Conservation (phyloP, 2,797 vertebrate species). For the Protonibea diacanthus region DNA sequence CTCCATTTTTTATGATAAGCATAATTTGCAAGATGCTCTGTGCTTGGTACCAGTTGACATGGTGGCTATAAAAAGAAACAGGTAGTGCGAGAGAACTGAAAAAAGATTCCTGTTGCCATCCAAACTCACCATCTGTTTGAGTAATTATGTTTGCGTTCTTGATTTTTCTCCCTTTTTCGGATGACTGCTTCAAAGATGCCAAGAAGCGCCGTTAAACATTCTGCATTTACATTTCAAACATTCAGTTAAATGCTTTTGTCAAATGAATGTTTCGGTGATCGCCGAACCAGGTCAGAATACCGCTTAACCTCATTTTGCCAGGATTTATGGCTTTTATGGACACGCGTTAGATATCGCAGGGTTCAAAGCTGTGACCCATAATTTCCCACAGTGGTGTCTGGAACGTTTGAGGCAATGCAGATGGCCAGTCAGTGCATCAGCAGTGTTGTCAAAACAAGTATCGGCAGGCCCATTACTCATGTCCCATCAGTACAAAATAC, state of each 20-base stretch:
- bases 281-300: neutral
- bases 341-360: neutral
- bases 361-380: constrained; percentile 4
- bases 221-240: neutral
- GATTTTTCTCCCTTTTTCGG: neutral
- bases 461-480: constrained; percentile 44
- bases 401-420: constrained; percentile 16
- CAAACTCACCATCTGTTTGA: constrained; percentile 41
- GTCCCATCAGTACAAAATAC: constrained; percentile 36
- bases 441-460: constrained; percentile 37
- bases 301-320: neutral
- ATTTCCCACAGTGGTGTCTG: neutral
- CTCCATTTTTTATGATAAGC: constrained; percentile 53
- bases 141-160: constrained; percentile 31
- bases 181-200: constrained; percentile 13
- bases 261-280: constrained; percentile 1
- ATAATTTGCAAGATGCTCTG: constrained; percentile 63
- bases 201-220: neutral
- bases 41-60: constrained; percentile 39
- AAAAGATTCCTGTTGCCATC: constrained; percentile 35
- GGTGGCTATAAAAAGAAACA: constrained; percentile 63
- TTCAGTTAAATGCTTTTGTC: neutral
- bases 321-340: neutral
- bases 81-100: constrained; percentile 38
- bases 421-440: constrained; percentile 9